Evolutionary conservation across 2,888 invertebrate genomes (phyloP), one percentile per base, ranked within the genome.

Genomic region (Mesorhabditis belari): DNA sequence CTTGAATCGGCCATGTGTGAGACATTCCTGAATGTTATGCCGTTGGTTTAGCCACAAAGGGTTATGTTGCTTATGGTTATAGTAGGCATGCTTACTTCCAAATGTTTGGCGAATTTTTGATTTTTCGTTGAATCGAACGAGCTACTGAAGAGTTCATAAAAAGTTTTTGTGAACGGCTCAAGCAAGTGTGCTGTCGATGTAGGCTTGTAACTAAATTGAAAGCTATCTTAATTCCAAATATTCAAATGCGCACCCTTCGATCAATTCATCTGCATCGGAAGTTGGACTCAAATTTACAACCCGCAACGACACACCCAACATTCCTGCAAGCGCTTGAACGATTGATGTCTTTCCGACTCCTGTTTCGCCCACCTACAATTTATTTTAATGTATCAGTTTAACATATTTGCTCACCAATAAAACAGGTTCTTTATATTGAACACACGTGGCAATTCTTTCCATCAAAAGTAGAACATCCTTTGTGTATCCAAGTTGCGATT

Each of bases 241-340:
- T 24, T 21, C n/a, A 44, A 25, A 9, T 17, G 28, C 58, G 17
- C 51, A 79, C 66, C 98, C 96, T 61, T 98, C 98, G 0, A 99
- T 85, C 49, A 99, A 86, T 84, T 99, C 98, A 0, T 92, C 89
- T 6, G 91, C 91, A 83, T 99, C 98, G 53, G 93, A 95, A 81
- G 98, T 96, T 80, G 98, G 95, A 81, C 95, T 98, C 91, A 99
- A 91, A 81, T 99, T 99, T 25, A 99, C 90, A 0, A 96, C 95
- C 28, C 90, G 86, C 6, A 99, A 85, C 79, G 88, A 90, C 71
- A 63, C 65, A 50, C 75, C 72, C 17, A 69, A 52, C 19, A 68
- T 65, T 55, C 67, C 62, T 5, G 79, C 77, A 6, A 79, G 61
- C 26, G 68, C 68, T 58, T 77, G 96, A 1, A 98, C 87, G 0